Conservation (phyloP, 2,888 invertebrate genomes). For the Apamea sordens region DNA sequence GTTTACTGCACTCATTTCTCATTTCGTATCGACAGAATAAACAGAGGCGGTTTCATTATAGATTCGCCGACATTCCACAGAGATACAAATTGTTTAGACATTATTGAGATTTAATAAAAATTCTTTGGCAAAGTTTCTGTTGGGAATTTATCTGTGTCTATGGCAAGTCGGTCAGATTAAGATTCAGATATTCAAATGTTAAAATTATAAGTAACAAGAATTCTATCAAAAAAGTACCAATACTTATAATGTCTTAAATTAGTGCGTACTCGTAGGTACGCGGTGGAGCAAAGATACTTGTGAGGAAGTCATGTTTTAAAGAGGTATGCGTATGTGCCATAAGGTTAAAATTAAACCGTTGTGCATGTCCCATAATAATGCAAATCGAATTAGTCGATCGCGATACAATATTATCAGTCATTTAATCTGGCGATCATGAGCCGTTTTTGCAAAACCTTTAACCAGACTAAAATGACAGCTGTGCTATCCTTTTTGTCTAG, state of each 20-base stretch:
- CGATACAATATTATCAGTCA: not conserved
- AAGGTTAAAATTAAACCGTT: not conserved
- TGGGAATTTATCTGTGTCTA: constrained; percentile 36
- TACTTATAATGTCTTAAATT: not conserved
- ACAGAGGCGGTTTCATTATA: constrained; percentile 87
- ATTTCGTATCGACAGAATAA: constrained; percentile 87
- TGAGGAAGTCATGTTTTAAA: not conserved
- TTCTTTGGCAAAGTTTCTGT: constrained; percentile 49
- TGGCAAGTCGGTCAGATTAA: constrained; percentile 24
- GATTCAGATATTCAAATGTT: constrained; percentile 18
- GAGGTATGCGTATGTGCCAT: not conserved
- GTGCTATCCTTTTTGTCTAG: no score
- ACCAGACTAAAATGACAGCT: not conserved
- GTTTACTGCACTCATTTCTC: constrained; percentile 86
- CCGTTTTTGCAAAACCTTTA: not conserved
- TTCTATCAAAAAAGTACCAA: not conserved
- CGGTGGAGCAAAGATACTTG: not conserved
- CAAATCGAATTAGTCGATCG: not conserved
- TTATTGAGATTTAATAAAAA: constrained; percentile 62
- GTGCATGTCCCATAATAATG: not conserved
- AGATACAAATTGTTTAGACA: constrained; percentile 71
- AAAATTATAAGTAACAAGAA: not conserved
- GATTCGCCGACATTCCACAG: constrained; percentile 80
- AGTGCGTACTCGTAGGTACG: not conserved
- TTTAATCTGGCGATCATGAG: not conserved